Percentiles rank a stretch among this genome's conserved stretches.
Conservation (phyloP, 2,888 invertebrate species). For the Cyaniris semiargus region DNA sequence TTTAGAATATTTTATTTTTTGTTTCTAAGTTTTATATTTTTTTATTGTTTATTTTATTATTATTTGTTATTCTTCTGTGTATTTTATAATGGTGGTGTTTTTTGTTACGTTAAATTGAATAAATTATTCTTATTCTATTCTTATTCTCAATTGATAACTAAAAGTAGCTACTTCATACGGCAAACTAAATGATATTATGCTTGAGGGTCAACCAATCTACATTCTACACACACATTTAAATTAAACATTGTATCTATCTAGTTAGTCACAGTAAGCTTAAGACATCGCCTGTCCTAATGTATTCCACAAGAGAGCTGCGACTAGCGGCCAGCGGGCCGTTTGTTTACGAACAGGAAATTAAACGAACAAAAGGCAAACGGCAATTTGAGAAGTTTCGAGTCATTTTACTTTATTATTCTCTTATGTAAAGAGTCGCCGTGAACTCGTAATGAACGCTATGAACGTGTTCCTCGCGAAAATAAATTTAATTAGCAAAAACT, state of each 20-base stretch:
- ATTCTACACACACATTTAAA: not conserved
- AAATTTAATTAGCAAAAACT: constrained; percentile 13
- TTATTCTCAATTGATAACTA: no score
- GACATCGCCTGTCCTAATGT: not conserved
- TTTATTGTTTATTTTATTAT: no score
- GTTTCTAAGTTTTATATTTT: no score
- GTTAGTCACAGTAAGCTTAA: not conserved
- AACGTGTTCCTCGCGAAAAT: constrained; percentile 17
- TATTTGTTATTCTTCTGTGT: no score
- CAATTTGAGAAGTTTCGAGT: constrained; percentile 7
- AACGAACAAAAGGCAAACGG: not conserved
- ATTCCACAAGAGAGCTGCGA: not conserved
- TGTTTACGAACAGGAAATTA: constrained; percentile 25
- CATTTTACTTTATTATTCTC: constrained; percentile 27
- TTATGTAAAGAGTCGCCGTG: constrained; percentile 2
- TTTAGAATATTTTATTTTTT: no score
- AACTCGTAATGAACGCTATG: constrained; percentile 25
- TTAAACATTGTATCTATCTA: not conserved
- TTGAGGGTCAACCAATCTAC: not conserved
- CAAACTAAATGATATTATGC: not conserved
- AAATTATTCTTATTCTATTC: no score
- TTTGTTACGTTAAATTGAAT: no score
- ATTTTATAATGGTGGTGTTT: no score
- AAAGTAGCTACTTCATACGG: no score
- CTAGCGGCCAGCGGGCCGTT: not conserved